Evolutionary conservation across 2,797 vertebrate species (phyloP), one percentile per base, ranked within the genome.

Genomic region (Pangasius sanitwongsei): DNA sequence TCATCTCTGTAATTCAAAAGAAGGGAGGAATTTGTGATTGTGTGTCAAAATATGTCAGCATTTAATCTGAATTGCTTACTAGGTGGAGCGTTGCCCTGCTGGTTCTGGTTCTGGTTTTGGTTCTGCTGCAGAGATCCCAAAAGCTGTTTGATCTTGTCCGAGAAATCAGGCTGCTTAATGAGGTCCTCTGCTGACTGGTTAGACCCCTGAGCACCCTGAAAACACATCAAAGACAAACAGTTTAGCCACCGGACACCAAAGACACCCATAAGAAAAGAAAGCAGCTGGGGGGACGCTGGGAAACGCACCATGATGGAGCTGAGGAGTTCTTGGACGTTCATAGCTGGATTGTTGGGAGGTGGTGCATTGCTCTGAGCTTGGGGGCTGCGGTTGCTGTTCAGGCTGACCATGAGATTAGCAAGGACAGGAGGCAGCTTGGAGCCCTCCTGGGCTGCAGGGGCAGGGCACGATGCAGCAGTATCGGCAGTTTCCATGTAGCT

Each of bases 321-420:
- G n/a, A 99, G 97, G 90, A 99, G 97, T 92, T 99, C 98, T 94
- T 99, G 98, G 0, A 99, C 97, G 1, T 98, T 98, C 91, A 98
- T 95, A 53, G 94, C 89, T 48, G 92, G 96, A 65, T 89, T 91
- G 16, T 86, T 95, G 0, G 96, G 85, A 94, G 94, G 91, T 92
- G 90, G 90, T 92, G 93, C 63, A 20, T 95, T 55, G 93, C 93
- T 93, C 92, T 96, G 88, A 23, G 93, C 78, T 9, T 95, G 96
- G 0, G 96, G 96, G 80, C 95, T 96, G 78, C 93, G 94, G 0
- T 92, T 69, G 92, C 93, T 96, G 96, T 91, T 93, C 90, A 99
- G 94, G 93, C 97, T 99, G 63, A 95, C 97, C 96, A 99, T 98
- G 77, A 99, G 96, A 92, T 99, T 99, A 87, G 98, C 98, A 15